phyloP scores from a whole-genome alignment of 2,113 vertebrate genomes.

The Corythaeola cristata region DNA sequence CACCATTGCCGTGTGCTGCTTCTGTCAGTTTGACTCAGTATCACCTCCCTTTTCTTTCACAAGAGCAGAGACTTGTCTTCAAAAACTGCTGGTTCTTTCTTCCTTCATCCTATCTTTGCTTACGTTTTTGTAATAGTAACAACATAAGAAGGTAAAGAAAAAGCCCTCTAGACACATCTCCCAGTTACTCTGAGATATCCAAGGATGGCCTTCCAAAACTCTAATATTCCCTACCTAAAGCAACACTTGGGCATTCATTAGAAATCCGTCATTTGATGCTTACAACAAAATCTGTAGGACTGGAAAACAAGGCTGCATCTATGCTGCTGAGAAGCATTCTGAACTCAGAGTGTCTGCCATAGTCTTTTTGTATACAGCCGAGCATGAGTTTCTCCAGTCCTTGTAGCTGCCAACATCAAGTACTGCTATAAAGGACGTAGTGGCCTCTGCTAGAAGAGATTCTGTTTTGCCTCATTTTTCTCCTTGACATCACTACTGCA shows the following conservation, averaged over 20 bases:
- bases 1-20: neutral
- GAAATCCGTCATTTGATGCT: neutral
- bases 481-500: neutral
- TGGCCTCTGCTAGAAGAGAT: neutral
- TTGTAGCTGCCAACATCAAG: neutral
- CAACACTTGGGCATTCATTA: neutral
- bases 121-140: neutral
- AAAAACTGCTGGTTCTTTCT: neutral
- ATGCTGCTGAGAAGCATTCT: neutral
- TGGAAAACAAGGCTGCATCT: neutral
- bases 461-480: neutral
- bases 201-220: neutral
- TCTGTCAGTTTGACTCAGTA: neutral
- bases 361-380: neutral
- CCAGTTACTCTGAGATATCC: neutral
- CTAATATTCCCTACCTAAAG: neutral
- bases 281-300: no score
- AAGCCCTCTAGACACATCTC: neutral
- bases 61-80: neutral
- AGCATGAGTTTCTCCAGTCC: neutral
- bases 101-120: neutral
- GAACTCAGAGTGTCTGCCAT: neutral
- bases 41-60: neutral
- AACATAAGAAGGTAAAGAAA: neutral
- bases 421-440: neutral